Percentiles rank a stretch among this genome's conserved stretches.
Evolutionary conservation across 2,113 vertebrate genomes (phyloP).

Genomic region (Podarcis muralis): DNA sequence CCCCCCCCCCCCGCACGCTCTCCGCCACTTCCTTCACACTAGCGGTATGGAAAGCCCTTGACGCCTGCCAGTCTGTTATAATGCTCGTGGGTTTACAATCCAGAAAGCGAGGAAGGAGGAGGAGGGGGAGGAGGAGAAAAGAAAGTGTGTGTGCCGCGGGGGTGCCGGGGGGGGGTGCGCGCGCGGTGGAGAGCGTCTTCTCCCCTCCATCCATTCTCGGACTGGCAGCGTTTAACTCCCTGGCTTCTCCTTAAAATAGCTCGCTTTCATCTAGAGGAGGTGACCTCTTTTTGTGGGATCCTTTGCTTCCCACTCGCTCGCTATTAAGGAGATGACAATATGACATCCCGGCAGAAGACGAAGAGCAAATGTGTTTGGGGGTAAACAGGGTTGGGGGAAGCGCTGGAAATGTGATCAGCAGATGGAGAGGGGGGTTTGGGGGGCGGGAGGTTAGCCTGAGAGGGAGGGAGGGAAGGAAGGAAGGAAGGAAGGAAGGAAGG

Average conservation of each 20-base stretch:
- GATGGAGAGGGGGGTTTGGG: neutral
- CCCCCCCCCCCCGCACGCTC: neutral
- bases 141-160: too few relatives aligned
- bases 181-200: too few relatives aligned
- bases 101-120: slow-evolving; percentile 41
- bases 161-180: too few relatives aligned
- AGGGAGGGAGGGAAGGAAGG: neutral
- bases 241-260: slow-evolving; percentile 58
- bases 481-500: neutral
- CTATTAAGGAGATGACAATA: slow-evolving; percentile 56
- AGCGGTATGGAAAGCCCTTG: slow-evolving; percentile 71
- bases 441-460: neutral
- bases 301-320: slow-evolving; percentile 60
- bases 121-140: neutral
- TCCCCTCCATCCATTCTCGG: slow-evolving; percentile 28
- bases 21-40: slow-evolving; percentile 72
- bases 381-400: neutral
- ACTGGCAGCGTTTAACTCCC: slow-evolving; percentile 66
- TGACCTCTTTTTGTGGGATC: slow-evolving; percentile 59
- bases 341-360: slow-evolving; percentile 21
- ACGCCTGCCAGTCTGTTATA: slow-evolving; percentile 80
- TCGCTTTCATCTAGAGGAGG: slow-evolving; percentile 52
- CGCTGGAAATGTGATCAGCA: slow-evolving; percentile 36
- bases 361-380: slow-evolving; percentile 9
- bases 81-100: slow-evolving; percentile 65